Evolutionary conservation across 1,140 invertebrate genomes (phyloP).

Genomic region (Trichonephila clavata): DNA sequence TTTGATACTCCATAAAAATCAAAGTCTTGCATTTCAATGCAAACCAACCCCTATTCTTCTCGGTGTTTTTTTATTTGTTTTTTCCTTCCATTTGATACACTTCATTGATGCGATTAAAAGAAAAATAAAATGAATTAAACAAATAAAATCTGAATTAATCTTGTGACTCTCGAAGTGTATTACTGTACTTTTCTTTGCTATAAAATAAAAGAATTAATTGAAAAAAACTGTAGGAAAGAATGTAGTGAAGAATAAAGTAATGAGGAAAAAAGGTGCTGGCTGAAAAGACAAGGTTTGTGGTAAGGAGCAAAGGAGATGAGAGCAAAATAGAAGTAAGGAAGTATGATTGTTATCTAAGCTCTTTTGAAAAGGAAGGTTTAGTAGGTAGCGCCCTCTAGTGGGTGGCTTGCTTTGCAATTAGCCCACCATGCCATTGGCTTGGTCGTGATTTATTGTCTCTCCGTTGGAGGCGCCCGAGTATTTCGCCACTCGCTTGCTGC

Average conservation of each 20-base stretch:
- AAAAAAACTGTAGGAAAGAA: constrained; percentile 21
- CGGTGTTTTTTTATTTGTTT: not conserved
- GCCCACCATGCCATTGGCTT: constrained; percentile 53
- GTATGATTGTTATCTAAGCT: constrained; percentile 59
- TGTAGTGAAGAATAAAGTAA: not conserved
- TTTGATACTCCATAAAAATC: not conserved
- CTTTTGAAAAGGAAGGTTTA: constrained; percentile 46
- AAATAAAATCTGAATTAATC: constrained; percentile 48
- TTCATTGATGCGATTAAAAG: constrained; percentile 24
- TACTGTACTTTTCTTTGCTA: constrained; percentile 25
- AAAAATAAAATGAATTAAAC: not conserved
- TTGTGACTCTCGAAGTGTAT: constrained; percentile 13
- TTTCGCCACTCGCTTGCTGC: constrained; percentile 59
- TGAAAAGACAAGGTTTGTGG: constrained; percentile 12
- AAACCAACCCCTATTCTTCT: not conserved
- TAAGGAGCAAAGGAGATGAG: not conserved
- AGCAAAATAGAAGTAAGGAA: constrained; percentile 42
- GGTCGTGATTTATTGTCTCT: constrained; percentile 65
- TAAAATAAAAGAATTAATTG: constrained; percentile 56
- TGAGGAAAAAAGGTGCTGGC: not conserved
- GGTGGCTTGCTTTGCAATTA: constrained; percentile 63
- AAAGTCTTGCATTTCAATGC: constrained; percentile 11
- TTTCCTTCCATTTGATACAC: not conserved
- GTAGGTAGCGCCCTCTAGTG: constrained; percentile 54
- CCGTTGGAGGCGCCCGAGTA: constrained; percentile 49